phyloP scores from a whole-genome alignment of 2,888 invertebrate genomes.

The Plagodis pulveraria region DNA sequence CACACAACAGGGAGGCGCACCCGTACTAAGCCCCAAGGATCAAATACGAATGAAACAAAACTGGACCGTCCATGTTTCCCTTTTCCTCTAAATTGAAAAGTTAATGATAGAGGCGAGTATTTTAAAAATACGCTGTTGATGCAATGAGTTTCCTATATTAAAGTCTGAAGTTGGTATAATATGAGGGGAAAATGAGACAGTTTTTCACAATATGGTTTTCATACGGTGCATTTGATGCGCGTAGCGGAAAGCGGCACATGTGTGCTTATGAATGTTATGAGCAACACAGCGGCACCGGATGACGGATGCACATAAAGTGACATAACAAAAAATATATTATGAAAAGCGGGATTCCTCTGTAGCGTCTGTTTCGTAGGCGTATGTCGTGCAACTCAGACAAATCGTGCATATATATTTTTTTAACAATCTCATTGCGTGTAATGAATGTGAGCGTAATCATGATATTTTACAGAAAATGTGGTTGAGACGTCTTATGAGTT shows the following conservation, averaged over 20 bases:
- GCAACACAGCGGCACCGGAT: conserved; percentile 53
- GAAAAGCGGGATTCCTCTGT: conserved; percentile 44
- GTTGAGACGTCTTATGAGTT: conserved; percentile 11
- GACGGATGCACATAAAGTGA: conserved; percentile 45
- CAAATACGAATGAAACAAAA: conserved; percentile 27
- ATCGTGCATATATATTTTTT: conserved; percentile 16
- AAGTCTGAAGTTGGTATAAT: conserved; percentile 17
- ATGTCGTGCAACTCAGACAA: conserved; percentile 22
- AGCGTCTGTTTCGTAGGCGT: conserved; percentile 36
- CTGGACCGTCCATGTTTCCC: conserved; percentile 19
- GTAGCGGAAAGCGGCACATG: conserved; percentile 42
- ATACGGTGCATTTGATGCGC: conserved; percentile 43
- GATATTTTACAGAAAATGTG: conserved; percentile 12
- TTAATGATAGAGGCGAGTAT: conserved; percentile 21
- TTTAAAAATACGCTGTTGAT: conserved; percentile 13
- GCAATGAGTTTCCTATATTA: conserved; percentile 25
- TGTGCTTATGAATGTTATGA: conserved; percentile 51
- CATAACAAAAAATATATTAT: conserved; percentile 49
- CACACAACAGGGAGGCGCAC: conserved; percentile 28
- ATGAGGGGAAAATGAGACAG: conserved; percentile 20
- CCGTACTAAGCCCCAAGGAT: conserved; percentile 29
- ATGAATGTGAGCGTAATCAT: conserved; percentile 13
- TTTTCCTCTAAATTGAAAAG: conserved; percentile 25
- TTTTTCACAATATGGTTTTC: conserved; percentile 40
- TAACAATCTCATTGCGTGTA: conserved; percentile 8